Percentiles rank a stretch among this genome's conserved stretches.
These are phyloP conservation scores for Macroramphosus scolopax DNA, from an alignment of 2,797 vertebrate genomes.

Conservation along the genomic window DNA sequence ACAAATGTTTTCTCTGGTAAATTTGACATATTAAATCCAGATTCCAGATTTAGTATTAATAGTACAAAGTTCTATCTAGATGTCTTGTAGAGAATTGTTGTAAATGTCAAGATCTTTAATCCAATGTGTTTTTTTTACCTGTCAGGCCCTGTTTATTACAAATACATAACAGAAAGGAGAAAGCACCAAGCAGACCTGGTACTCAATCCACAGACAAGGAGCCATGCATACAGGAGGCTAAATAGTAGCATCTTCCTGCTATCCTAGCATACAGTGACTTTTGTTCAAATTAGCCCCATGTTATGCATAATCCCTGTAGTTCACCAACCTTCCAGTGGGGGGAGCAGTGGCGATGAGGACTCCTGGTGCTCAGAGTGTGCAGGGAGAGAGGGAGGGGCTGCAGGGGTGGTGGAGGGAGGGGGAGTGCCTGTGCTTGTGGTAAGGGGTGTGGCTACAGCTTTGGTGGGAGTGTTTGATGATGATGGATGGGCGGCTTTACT, in stretches of 20 bases:
- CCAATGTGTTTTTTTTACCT: slow-evolving; percentile 17
- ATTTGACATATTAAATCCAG: too few relatives aligned
- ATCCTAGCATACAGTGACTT: slow-evolving; percentile 41
- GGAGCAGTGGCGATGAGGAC: slow-evolving; percentile 72
- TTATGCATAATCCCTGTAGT: slow-evolving; percentile 66
- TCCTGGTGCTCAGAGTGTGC: slow-evolving; percentile 77
- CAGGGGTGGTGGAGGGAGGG: slow-evolving; percentile 58
- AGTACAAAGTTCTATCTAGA: too few relatives aligned
- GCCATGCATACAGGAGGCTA: slow-evolving; percentile 74
- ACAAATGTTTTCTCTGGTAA: slow-evolving; percentile 19
- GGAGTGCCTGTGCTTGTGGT: slow-evolving; percentile 34
- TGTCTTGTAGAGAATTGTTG: too few relatives aligned
- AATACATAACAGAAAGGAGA: slow-evolving; percentile 44
- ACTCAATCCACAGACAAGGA: slow-evolving; percentile 58
- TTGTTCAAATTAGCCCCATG: slow-evolving; percentile 46
- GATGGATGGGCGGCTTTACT: slow-evolving; percentile 22
- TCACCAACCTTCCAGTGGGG: slow-evolving; percentile 80
- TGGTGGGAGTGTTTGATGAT: slow-evolving; percentile 12
- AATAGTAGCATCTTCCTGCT: slow-evolving; percentile 42
- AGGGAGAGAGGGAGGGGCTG: slow-evolving; percentile 71
- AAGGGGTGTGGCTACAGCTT: slow-evolving; percentile 32
- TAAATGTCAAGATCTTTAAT: too few relatives aligned
- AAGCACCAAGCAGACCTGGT: slow-evolving; percentile 52
- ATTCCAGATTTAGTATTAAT: too few relatives aligned
- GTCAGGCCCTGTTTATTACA: slow-evolving; percentile 50